Evolutionary conservation across 2,888 invertebrate genomes (phyloP), one percentile per base, ranked within the genome.

Genomic region (Caradrina clavipalpis): DNA sequence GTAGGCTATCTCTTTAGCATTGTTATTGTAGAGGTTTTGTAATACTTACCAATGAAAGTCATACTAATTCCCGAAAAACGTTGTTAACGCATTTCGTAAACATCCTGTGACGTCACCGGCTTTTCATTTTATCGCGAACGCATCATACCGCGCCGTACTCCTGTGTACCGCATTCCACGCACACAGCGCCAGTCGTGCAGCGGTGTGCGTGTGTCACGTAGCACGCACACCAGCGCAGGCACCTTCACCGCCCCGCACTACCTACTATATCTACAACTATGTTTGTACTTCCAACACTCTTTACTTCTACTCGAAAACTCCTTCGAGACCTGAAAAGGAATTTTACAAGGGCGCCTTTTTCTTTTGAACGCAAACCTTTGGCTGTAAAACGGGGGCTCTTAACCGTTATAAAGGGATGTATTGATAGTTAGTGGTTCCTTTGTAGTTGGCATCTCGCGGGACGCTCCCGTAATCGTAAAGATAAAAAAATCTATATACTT

Each of bases 281-380:
- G 86, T 90, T 89, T 87, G 88, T 81, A 62, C 72, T 87, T 77
- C 79, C 77, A 83, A 78, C 83, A 85, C 85, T 81, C 84, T 88
- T 89, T 86, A 80, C 83, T 85, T 83, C 76, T 75, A 84, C 85
- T 84, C 74, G 81, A 86, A 90, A 92, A 93, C 91, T 93, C 94
- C 94, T 91, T 81, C 65, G 94, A 94, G 95, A 94, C 92, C 92
- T 92, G 93, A 93, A 94, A 94, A 92, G 73, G 90, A 92, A 91
- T 92, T 94, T 95, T 91, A 93, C 93, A 94, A 94, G 94, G 93
- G 93, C 92, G 89, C 86, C 87, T 90, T 92, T 83, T 92, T 91
- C 92, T 93, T 94, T 93, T 92, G 90, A 93, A 92, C 53, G 65
- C 71, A 83, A 81, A 92, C 93, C 91, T 93, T 92, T 87, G 88